These are phyloP conservation scores for Vandiemenella viatica DNA, from an alignment of 2,888 invertebrate genomes.

Conservation along the genomic window DNA sequence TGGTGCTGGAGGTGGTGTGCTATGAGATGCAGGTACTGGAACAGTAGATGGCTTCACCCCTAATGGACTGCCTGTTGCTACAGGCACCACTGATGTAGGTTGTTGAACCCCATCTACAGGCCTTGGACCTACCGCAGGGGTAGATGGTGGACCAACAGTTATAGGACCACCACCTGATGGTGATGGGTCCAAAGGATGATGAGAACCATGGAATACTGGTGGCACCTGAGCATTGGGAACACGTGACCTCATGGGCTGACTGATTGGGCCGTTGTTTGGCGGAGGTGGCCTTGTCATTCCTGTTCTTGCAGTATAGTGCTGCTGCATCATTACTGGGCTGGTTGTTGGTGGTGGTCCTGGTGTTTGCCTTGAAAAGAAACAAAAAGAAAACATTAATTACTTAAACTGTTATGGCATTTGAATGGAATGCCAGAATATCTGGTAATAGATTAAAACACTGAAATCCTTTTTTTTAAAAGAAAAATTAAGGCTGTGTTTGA, in stretches of 20 bases:
- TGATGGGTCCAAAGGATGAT: constrained; percentile 36
- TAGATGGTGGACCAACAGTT: constrained; percentile 24
- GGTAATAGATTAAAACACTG: too few relatives aligned
- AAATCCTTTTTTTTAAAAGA: too few relatives aligned
- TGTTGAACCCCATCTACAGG: constrained; percentile 1
- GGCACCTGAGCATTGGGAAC: constrained; percentile 20
- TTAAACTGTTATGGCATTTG: too few relatives aligned
- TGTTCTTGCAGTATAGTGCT: constrained; percentile 2
- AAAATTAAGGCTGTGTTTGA: too few relatives aligned
- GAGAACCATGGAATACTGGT: constrained; percentile 31
- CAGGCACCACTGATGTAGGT: constrained; percentile 26
- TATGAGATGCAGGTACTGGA: constrained; percentile 24
- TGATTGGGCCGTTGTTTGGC: not conserved
- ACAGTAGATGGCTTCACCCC: constrained; percentile 3
- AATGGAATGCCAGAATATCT: too few relatives aligned
- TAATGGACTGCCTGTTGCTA: constrained; percentile 29
- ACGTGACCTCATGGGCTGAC: constrained; percentile 27
- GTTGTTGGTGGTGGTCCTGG: constrained; percentile 18
- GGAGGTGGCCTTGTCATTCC: constrained; percentile 4
- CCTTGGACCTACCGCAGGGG: not conserved
- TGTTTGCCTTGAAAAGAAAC: constrained; percentile 20
- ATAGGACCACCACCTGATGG: constrained; percentile 38
- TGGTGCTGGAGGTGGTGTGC: constrained; percentile 24
- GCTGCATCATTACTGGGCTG: constrained; percentile 11
- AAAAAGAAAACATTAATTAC: not conserved